Conservation (phyloP, 1,140 invertebrate species). For the Eulimnadia texana region DNA sequence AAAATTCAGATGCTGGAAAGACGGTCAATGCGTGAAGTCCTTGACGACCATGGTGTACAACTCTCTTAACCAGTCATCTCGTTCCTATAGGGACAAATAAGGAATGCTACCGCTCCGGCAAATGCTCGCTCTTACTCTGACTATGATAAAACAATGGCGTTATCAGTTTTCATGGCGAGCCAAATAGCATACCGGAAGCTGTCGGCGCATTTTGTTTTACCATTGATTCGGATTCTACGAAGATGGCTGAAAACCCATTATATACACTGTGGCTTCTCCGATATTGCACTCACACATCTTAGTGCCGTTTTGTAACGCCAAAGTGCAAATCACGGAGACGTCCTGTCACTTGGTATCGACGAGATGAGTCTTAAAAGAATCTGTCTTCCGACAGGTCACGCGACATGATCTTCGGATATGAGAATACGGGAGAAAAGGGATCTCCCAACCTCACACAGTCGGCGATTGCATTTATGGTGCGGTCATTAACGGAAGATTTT, state of each 20-base stretch:
- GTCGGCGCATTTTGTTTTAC: not conserved
- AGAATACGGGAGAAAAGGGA: not conserved
- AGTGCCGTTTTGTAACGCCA: not conserved
- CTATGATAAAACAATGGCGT: too few relatives aligned
- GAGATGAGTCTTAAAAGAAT: not conserved
- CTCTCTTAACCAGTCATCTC: not conserved
- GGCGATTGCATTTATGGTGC: not conserved
- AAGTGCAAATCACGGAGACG: not conserved
- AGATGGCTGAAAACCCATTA: not conserved
- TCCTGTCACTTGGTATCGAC: not conserved
- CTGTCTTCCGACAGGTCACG: not conserved
- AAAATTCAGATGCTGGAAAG: not conserved
- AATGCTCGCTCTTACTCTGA: not conserved
- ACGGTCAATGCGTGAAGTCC: not conserved
- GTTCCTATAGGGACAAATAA: not conserved
- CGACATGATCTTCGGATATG: not conserved
- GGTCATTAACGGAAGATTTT: not conserved
- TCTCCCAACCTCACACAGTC: not conserved
- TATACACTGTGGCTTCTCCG: not conserved
- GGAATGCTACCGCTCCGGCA: not conserved
- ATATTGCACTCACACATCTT: not conserved
- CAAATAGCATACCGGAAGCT: not conserved
- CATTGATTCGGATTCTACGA: not conserved
- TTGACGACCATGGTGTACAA: not conserved
- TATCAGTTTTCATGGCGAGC: not conserved